Conservation (phyloP, 2,888 invertebrate species). For the Pterostichus niger region DNA sequence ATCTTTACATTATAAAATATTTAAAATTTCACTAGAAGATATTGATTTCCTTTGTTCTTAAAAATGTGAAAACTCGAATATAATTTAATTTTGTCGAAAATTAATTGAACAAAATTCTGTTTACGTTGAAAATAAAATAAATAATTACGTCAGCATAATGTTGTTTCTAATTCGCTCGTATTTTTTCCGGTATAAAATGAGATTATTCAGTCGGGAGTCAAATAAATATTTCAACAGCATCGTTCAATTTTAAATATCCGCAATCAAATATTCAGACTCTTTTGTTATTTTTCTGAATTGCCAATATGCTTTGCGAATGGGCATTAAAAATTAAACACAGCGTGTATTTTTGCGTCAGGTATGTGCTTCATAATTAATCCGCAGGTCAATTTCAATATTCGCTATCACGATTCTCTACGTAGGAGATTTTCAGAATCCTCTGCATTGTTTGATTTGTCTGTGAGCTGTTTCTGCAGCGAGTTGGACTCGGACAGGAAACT, state of each 20-base stretch:
- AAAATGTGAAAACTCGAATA: no score
- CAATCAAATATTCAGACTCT: slow-evolving; percentile 27
- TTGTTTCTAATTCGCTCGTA: no score
- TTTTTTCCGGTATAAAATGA: no score
- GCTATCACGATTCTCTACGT: not conserved
- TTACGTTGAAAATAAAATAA: not conserved
- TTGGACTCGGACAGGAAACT: not conserved
- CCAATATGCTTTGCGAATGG: slow-evolving; percentile 8
- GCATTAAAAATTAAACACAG: slow-evolving; percentile 30
- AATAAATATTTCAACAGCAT: slow-evolving; percentile 6
- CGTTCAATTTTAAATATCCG: slow-evolving; percentile 32
- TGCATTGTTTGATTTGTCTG: no score
- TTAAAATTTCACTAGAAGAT: no score
- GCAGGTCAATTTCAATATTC: slow-evolving; percentile 9
- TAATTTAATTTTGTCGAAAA: no score
- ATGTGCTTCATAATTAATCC: not conserved
- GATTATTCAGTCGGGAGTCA: not conserved
- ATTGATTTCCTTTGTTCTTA: no score
- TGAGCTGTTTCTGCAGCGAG: not conserved
- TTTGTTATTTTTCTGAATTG: slow-evolving; percentile 48
- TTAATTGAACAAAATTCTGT: no score
- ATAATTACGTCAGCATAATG: not conserved
- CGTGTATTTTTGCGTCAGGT: not conserved
- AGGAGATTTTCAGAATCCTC: no score
- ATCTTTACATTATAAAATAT: no score